Base-by-base conservation (phyloP, 30 jellyfish, hydroid and myxozoan species). In the Nemopilema nomurai region DNA sequence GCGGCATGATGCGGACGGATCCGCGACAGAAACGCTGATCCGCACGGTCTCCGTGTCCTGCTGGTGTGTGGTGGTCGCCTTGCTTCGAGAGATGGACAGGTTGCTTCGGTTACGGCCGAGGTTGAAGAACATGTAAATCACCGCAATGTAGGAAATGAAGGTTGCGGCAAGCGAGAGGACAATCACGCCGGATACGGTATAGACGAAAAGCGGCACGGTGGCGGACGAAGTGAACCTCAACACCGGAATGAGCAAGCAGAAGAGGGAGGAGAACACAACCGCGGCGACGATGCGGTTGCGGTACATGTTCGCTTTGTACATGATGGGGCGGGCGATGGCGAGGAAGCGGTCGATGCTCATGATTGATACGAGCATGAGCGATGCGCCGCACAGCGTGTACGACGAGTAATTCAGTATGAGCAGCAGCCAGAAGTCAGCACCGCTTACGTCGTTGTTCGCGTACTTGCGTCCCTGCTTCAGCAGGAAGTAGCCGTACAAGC, bases 261-360 rank as follows among this genome's bases (percentile, higher is more conserved):
- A 84, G n/a, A 51, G 41, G 57, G 82, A 51, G 23, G 85, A 73
- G 62, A 63, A 51, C 9, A 67, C 76, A 21, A 84, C 62, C 21
- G 87, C 87, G 1, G 77, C 16, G 8, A 77, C 29, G 8, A 74
- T 51, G 13, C 83, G 87, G 22, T 41, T 49, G 28, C 93, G 93
- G 62, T 71, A 84, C 78, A 9, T 25, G 32, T 74, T 84, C 57
- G 93, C 93, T 67, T 84, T 84, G 87, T 84, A 84, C 28, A 86
- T 63, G 27, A 84, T 84, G 0, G 93, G 93, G 26, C 87, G 86
- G 3, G 84, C 76, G 28, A 84, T 78, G 17, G 93, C 93, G 29
- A 84, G 87, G 49, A 84, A 64, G 21, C 93, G 29, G 66, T 84
- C 93, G 67, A 84, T 84, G 75, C 93, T 84, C 93, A 84, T 84